Evolutionary conservation across 2,888 invertebrate genomes (phyloP).

Genomic region (Coenonympha arcania): DNA sequence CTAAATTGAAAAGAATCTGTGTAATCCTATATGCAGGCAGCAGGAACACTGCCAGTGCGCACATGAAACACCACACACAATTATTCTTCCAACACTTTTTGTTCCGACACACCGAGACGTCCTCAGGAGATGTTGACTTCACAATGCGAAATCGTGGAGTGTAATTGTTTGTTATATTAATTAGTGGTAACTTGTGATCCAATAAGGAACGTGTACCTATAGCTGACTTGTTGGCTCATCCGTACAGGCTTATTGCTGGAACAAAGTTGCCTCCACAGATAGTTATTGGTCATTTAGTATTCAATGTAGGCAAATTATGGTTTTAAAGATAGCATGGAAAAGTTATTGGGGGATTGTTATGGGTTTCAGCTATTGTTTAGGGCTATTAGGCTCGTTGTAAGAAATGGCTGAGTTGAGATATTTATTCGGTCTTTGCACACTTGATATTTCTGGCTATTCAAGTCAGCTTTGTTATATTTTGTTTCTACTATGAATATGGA

Average conservation of each 20-base stretch:
- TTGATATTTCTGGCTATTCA: not conserved
- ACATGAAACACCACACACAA: too few species aligned
- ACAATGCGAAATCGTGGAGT: too few species aligned
- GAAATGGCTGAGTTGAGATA: not conserved
- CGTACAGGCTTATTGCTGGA: not conserved
- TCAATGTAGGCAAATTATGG: conserved; percentile 27
- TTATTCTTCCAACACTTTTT: too few species aligned
- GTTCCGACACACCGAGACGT: too few species aligned
- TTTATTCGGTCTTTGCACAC: not conserved
- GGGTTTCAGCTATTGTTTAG: not conserved
- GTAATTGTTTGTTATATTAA: too few species aligned
- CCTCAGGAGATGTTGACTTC: too few species aligned
- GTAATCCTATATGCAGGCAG: too few species aligned
- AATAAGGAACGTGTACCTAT: not conserved
- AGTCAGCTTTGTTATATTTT: not conserved
- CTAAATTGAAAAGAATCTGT: too few species aligned
- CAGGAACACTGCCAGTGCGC: too few species aligned
- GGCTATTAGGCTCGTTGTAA: not conserved
- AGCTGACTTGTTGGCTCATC: not conserved
- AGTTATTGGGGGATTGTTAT: conserved; percentile 19
- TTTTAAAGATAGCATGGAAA: conserved; percentile 20
- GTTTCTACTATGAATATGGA: too few species aligned
- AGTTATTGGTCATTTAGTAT: conserved; percentile 26
- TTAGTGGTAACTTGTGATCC: too few species aligned
- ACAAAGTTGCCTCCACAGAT: conserved; percentile 19